phyloP scores from a whole-genome alignment of 2,888 invertebrate genomes.

The Acleris emargana region DNA sequence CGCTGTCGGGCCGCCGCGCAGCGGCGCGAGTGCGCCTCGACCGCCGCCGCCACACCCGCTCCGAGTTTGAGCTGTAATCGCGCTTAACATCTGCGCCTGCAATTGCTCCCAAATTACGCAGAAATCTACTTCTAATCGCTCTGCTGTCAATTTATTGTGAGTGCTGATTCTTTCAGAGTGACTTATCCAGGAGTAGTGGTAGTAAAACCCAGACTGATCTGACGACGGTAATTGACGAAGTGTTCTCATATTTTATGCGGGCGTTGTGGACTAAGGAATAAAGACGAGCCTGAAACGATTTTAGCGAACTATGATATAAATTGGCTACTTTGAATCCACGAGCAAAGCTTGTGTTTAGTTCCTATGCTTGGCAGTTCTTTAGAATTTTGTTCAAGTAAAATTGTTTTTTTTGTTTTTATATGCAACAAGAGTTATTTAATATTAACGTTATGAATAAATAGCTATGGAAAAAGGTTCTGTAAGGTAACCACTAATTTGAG shows the following conservation, averaged over 20 bases:
- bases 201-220: conserved; percentile 52
- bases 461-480: too few species aligned
- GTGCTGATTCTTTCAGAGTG: conserved; percentile 50
- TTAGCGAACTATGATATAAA: conserved; percentile 44
- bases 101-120: conserved; percentile 30
- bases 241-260: conserved; percentile 45
- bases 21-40: conserved; percentile 72
- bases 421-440: not conserved
- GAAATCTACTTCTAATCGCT: conserved; percentile 31
- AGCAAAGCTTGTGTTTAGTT: conserved; percentile 82
- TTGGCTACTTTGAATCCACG: conserved; percentile 61
- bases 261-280: conserved; percentile 50
- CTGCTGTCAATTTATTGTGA: conserved; percentile 59
- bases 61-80: conserved; percentile 77
- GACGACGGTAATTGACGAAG: conserved; percentile 51
- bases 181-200: conserved; percentile 55
- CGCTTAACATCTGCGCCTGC: conserved; percentile 44
- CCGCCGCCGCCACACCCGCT: conserved; percentile 78
- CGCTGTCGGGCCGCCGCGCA: conserved; percentile 51
- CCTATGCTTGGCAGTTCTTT: conserved; percentile 67
- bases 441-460: too few species aligned
- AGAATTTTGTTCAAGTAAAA: conserved; percentile 51
- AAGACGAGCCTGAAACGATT: conserved; percentile 53
- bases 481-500: not conserved
- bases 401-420: conserved; percentile 43